Percentiles rank a stretch among this genome's conserved stretches.
Conservation (phyloP, 2,888 invertebrate genomes). For the Andrena camellia region DNA sequence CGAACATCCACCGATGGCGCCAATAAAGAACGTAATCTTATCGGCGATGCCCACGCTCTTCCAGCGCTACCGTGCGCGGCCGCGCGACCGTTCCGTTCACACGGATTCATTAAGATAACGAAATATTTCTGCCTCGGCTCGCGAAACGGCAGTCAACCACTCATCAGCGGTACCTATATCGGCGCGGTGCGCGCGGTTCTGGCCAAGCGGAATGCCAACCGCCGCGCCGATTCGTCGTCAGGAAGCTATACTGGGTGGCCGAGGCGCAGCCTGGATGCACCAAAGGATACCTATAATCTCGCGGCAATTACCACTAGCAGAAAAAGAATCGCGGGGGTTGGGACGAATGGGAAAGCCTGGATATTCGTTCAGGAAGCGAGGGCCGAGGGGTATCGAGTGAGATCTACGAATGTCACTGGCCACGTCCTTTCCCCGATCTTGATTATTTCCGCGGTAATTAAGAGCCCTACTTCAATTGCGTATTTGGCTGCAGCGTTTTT, state of each 20-base stretch:
- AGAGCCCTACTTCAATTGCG: too few species aligned
- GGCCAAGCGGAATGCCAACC: slow-evolving; percentile 71
- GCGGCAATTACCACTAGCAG: slow-evolving; percentile 54
- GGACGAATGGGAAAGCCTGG: slow-evolving; percentile 56
- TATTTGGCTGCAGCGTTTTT: background rate
- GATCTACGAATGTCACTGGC: background rate
- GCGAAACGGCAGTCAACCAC: background rate
- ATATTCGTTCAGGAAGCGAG: slow-evolving; percentile 57
- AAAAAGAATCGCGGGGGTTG: slow-evolving; percentile 51
- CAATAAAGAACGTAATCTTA: slow-evolving; percentile 55
- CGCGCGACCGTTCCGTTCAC: slow-evolving; percentile 42
- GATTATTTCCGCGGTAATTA: too few species aligned
- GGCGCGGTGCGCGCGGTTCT: slow-evolving; percentile 3
- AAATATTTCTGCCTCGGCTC: slow-evolving; percentile 35
- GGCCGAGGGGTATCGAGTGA: slow-evolving; percentile 14
- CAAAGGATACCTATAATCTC: slow-evolving; percentile 65
- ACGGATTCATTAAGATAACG: slow-evolving; percentile 61
- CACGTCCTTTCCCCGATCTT: slow-evolving; percentile 21
- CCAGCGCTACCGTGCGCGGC: slow-evolving; percentile 20
- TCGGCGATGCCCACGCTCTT: slow-evolving; percentile 26
- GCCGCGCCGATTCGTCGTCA: slow-evolving; percentile 75
- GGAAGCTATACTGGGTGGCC: slow-evolving; percentile 67
- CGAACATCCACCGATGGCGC: slow-evolving; percentile 23
- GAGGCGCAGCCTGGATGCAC: slow-evolving; percentile 39
- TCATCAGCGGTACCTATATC: slow-evolving; percentile 31